Evolutionary conservation across 2,113 vertebrate species (phyloP), one percentile per base, ranked within the genome.

Genomic region (Rissa tridactyla): DNA sequence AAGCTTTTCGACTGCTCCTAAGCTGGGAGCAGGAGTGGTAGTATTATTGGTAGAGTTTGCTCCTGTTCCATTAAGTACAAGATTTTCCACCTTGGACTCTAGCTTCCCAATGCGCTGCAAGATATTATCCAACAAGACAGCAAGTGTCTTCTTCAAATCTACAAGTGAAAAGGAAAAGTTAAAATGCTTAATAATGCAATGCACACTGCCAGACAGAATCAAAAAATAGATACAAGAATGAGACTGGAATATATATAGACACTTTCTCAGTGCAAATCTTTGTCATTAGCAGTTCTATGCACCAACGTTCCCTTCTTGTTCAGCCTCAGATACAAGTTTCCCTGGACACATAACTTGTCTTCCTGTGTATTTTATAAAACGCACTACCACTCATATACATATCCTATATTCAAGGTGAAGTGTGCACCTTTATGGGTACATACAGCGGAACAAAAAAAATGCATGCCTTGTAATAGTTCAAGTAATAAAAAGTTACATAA

Each of bases 111-210:
- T 99, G 86, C 99, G 98, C 89, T 99, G 99, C 98, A 99, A 98
- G 97, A 99, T 99, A 97, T 99, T 99, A 96, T 99, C 99, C 97
- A 99, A 95, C 76, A 99, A 97, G 73, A 99, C 99, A 10, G 99
- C 99, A 10, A 99, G 98, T 2, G 99, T 99, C 98, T 99, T 99
- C 98, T 99, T 99, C 97, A 99, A 97, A 97, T 99, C 99, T 99
- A 96, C 34, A 97, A 58, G 62, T 61, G 51, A 76, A 95, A 97
- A 94, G 15, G 16, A 5, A 82, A 94, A 87, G 82, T 88, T 79
- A 52, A 85, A 61, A 20, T 84, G 52, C 27, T 88, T 78, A 94
- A 91, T 52, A 92, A 82, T 42, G 81, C 32, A 71, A 55, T 7
- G 23, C 36, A 54, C 12, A 4, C 19, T 65, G 49, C 52, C 60